phyloP scores from a whole-genome alignment of 2,797 vertebrate species.

The Premnoplex brunnescens region DNA sequence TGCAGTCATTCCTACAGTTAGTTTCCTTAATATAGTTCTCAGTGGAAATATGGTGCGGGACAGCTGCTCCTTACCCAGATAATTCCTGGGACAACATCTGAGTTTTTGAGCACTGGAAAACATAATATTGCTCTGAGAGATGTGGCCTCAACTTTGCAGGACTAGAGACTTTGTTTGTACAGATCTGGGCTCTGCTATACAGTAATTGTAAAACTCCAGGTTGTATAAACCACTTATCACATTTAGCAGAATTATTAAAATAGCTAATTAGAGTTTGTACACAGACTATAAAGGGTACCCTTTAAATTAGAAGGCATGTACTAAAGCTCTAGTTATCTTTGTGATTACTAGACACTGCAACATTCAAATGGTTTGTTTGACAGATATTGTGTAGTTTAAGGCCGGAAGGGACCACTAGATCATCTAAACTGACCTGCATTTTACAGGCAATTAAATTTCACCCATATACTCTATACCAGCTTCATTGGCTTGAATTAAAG shows the following conservation, averaged over 20 bases:
- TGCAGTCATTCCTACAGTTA: not conserved
- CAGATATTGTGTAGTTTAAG: not conserved
- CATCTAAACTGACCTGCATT: conserved; percentile 4
- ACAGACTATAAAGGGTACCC: not conserved
- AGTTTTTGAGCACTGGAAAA: not conserved
- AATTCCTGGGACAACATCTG: not conserved
- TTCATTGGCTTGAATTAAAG: not conserved
- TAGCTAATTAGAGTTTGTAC: not conserved
- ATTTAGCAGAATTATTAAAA: conserved; percentile 6
- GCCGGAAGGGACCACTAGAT: conserved; percentile 22
- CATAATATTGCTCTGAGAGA: not conserved
- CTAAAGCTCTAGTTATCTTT: conserved; percentile 4
- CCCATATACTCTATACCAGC: not conserved
- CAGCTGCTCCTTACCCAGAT: fast-evolving
- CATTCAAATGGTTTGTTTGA: conserved; percentile 14
- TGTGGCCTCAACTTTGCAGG: not conserved
- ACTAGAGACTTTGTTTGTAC: not conserved
- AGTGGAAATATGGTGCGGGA: not conserved
- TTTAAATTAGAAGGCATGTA: not conserved
- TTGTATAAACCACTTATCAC: not conserved
- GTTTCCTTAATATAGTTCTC: not conserved
- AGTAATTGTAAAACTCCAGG: not conserved
- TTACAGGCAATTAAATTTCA: conserved; percentile 13
- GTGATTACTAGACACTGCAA: not conserved
- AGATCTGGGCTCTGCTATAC: not conserved